Evolutionary conservation across 2,888 invertebrate genomes (phyloP), one percentile per base, ranked within the genome.

Genomic region (Brassicogethes aeneus): DNA sequence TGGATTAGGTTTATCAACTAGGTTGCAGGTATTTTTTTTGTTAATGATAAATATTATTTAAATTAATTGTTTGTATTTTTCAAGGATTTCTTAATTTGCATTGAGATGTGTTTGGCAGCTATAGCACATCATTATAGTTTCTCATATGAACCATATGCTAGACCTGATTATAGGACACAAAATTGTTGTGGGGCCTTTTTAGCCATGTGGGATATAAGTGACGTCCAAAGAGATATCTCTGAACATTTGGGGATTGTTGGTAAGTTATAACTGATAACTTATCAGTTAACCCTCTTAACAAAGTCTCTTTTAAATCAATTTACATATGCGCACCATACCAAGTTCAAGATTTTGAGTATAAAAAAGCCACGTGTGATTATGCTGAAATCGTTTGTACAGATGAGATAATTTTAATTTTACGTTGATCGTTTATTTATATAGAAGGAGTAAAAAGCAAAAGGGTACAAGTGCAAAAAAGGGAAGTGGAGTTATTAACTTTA

Each of bases 91-190:
- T 71, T 92, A 41, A 93, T 96, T 53, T 96, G 96, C 65, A 90
- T 96, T 60, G 96, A 96, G 74, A 96, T 96, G 96, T 94, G 95
- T 64, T 66, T 95, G 56, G 95, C 95, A 15, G 92, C 95, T 1
- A 79, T 95, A 15, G 95, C 93, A 0, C 95, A 96, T 66, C 91
- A 92, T 65, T 95, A 88, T 69, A 90, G 92, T 59, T 96, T 96
- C 68, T 89, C 93, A n/a, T 89, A 93, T 66, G 81, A 85, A 63
- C 89, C 90, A 31, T 96, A 80, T 62, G 76, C 85, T 55, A 81
- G 54, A 33, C 50, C 60, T 2, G 65, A 59, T 2, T 47, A 52
- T 15, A 41, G 43, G 16, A 54, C 55, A 16, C 64, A 64, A 36
- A 60, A 61, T 1, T 86, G 87, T 65, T 85, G 87, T 56, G 77